Conservation (phyloP, 2,113 vertebrate species). For the Kryptolebias marmoratus region DNA sequence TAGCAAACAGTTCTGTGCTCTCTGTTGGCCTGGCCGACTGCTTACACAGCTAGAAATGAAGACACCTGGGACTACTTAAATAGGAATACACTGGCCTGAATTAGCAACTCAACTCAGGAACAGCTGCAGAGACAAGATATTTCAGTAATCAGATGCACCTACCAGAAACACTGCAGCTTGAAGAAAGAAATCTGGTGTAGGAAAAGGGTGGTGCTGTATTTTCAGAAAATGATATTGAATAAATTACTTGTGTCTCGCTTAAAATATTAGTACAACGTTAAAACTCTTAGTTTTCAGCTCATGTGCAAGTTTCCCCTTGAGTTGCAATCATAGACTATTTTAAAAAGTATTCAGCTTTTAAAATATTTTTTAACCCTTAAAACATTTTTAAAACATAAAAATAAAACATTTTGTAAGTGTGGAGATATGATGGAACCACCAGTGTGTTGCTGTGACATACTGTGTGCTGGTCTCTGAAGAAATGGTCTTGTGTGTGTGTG, state of each 20-base stretch:
- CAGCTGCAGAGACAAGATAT: constrained; percentile 75
- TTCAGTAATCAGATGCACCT: constrained; percentile 76
- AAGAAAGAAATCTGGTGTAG: constrained; percentile 52
- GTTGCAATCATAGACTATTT: no score
- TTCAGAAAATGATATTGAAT: constrained; percentile 16
- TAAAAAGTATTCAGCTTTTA: no score
- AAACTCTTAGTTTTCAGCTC: no score
- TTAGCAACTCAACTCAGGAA: constrained; percentile 76
- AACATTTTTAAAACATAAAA: no score
- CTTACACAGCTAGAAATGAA: constrained; percentile 75
- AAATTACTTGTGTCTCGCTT: not conserved
- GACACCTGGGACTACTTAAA: constrained; percentile 76
- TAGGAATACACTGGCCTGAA: constrained; percentile 74
- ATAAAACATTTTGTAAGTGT: no score
- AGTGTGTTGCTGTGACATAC: no score
- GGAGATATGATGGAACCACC: no score
- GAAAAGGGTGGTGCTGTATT: constrained; percentile 40
- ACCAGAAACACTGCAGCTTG: constrained; percentile 64
- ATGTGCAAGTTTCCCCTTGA: no score
- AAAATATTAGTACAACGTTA: no score
- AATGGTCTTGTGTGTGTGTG: no score
- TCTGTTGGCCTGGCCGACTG: constrained; percentile 58
- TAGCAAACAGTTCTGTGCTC: constrained; percentile 64
- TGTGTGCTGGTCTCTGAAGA: no score
- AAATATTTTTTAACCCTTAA: no score